Evolutionary conservation across 2,797 vertebrate genomes (phyloP), one percentile per base, ranked within the genome.

Genomic region (Neomorphus geoffroyi): DNA sequence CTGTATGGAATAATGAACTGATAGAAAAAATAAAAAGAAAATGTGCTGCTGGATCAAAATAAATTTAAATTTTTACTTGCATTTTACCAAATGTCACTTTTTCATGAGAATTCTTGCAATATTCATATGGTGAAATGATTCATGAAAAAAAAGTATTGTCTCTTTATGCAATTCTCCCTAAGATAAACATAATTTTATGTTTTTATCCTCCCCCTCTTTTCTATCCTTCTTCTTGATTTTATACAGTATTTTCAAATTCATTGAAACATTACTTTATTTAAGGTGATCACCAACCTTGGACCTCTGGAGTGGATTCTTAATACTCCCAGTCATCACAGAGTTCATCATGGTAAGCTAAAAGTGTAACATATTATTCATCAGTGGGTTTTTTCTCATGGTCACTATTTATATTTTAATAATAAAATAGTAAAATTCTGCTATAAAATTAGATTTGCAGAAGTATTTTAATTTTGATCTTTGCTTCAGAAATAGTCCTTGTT

Each of bases 261-360:
- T 61, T 79, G 43, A 85, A 92, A 64, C 6, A 18, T 75, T 58
- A 23, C 3, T 18, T 57, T 93, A 96, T 94, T 74, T 61, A 97
- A 99, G 99, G 27, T 99, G 80, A 98, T 99, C 90, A 96, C 75
- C 92, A 98, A 98, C 78, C 98, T 99, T 27, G 99, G 99, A 35
- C 98, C 99, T 84, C 96, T 99, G 95, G 99, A 99, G 96, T 98
- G 98, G 97, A 88, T 99, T 92, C 97, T 99, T 56, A 99, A 99
- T 97, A 99, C 99, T 56, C 99, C 99, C 8, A 99, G 98, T 96
- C 99, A 99, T 93, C 99, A 99, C 85, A 97, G 98, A 96, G 99
- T 99, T 96, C 99, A 99, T 96, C 99, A 99, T 37, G 99, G 99
- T 99, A 96, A 98, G 97, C 54, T 56, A 18, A 81, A 89, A 83